Evolutionary conservation across 2,113 vertebrate species (phyloP), one percentile per base, ranked within the genome.

Genomic region (Argyrosomus japonicus): DNA sequence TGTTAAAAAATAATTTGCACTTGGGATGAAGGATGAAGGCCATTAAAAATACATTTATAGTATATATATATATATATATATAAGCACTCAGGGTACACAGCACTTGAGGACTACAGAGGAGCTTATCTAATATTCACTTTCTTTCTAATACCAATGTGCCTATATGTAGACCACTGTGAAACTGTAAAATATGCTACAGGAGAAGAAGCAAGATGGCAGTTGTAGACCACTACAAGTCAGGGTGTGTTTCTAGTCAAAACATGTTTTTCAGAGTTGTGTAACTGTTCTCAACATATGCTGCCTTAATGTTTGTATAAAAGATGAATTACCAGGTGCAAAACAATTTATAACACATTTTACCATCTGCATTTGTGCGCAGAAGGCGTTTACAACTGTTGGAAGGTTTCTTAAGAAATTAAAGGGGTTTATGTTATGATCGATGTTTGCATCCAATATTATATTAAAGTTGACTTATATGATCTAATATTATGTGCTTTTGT

Each of bases 111-210:
- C 51, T 74, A 40, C 36, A 40, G 36, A 40, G 36, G 36, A 40
- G 47, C 32, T 57, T 67, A 75, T 76, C 64, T 62, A 75, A 75
- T 69, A 58, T 54, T 63, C 0, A 60, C 10, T 36, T 62, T 60
- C 19, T 79, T 67, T 36, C n/a, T 73, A 17, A 73, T 47, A 77
- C 69, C 36, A 47, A 19, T 79, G 82, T 91, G 87, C 82, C 88
- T 92, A 13, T 23, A 25, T 47, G 4, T 68, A 60, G 58, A 83
- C 45, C 45, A 48, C 69, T 90, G 67, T 90, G 76, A 89, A 90
- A 58, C 50, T 14, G 43, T 12, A 19, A 2, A 43, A 50, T 18
- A 53, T 40, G 29, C 14, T 60, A 23, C 32, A 57, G 67, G n/a
- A 60, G 17, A 43, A 77, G 68, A 77, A 75, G n/a, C 83, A 5